Base-by-base conservation (phyloP, 2,113 vertebrate species). In the Tenrec ecaudatus region DNA sequence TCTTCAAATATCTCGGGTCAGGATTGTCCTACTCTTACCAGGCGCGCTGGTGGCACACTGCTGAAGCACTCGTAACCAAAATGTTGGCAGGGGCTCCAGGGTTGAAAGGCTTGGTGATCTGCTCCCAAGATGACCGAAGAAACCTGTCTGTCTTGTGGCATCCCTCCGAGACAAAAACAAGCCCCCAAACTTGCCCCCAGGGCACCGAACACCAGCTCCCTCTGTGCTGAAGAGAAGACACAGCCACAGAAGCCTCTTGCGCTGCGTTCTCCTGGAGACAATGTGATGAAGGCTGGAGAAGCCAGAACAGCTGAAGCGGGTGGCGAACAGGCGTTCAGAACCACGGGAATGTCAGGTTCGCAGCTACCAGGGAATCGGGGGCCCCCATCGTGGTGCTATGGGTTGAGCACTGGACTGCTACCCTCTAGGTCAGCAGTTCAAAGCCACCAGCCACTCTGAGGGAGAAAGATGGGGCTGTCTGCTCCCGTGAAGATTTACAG, bases 1-100 rank as follows among this genome's bases (percentile, higher is more conserved):
- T 89, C 82, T 95, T 87, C 53, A 76, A 57, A 43, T 78, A 73
- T 75, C 82, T 94, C 27, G 40, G 76, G 57, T 88, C 79, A 58
- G 89, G 92, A 33, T 78, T 81, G 84, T 90, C 91, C 86, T 57
- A 43, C 47, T n/a, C 68, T 71, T 17, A 71, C 14, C n/a, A 71
- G 68, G 68, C 31, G 68, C 5, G 31, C 31, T 19, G 31, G 31
- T 33, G 68, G 16, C 6, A 16, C 16, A 71, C n/a, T 7, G 7
- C 4, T 71, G 4, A 71, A 71, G 31, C 15, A 7, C 68, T 19
- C 5, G 31, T 71, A 33, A 71, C 14, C n/a, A 16, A n/a, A 71
- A 71, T 33, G 16, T 19, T 71, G 68, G 68, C 47, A 53, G 47
- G 47, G 47, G 47, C 47, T 53, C 47, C 47, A 53, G 47, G 47